Percentiles rank a stretch among this genome's conserved stretches.
phyloP scores from a whole-genome alignment of 2,797 vertebrate species.

The Syngnathus rostellatus region DNA sequence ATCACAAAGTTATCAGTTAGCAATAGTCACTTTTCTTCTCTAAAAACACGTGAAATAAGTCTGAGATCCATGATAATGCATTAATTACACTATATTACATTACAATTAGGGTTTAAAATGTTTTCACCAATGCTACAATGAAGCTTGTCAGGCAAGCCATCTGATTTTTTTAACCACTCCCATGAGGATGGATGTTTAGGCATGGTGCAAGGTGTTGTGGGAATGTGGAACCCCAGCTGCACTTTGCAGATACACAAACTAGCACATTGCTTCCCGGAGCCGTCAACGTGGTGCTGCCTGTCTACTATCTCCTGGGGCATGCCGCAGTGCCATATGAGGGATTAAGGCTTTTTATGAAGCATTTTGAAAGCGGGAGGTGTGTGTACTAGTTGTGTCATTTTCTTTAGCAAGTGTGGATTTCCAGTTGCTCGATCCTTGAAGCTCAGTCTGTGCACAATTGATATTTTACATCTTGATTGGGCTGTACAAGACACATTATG shows the following conservation, averaged over 20 bases:
- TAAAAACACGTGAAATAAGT: not conserved
- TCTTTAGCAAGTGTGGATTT: conserved; percentile 30
- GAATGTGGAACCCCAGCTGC: conserved; percentile 48
- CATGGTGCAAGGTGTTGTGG: conserved; percentile 48
- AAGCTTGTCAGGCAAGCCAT: conserved; percentile 30
- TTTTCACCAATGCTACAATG: conserved; percentile 28
- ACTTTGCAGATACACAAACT: conserved; percentile 61
- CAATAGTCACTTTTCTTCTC: too few relatives aligned
- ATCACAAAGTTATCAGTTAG: not conserved
- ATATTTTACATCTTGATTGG: conserved; percentile 33
- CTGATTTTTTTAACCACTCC: conserved; percentile 11
- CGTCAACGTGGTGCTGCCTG: conserved; percentile 58
- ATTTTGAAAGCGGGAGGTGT: conserved; percentile 59
- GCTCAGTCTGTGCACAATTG: conserved; percentile 12
- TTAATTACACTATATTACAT: not conserved
- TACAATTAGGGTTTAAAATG: too few relatives aligned
- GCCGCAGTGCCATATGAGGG: conserved; percentile 47
- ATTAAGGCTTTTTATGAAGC: conserved; percentile 61
- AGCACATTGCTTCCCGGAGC: conserved; percentile 52
- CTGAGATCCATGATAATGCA: conserved; percentile 6
- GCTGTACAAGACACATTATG: conserved; percentile 6
- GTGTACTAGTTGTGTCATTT: conserved; percentile 36
- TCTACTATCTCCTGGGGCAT: conserved; percentile 52
- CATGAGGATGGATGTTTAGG: conserved; percentile 39
- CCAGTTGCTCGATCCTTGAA: not conserved